Percentiles rank a stretch among this genome's conserved stretches.
Evolutionary conservation across 2,113 vertebrate genomes (phyloP).

Genomic region (Chunga burmeisteri): DNA sequence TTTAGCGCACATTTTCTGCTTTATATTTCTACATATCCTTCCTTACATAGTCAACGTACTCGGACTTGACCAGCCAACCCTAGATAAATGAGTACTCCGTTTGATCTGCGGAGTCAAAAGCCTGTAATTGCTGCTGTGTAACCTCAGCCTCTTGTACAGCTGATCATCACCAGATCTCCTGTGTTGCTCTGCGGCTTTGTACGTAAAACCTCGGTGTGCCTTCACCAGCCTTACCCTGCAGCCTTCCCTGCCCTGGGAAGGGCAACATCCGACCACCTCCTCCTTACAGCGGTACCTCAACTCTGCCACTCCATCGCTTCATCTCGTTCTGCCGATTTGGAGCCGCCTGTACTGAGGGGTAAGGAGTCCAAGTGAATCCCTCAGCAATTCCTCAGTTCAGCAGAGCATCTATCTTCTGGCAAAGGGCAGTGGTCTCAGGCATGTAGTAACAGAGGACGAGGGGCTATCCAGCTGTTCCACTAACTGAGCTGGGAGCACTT

Average conservation of each 20-base stretch:
- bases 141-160: not conserved
- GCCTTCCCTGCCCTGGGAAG: not conserved
- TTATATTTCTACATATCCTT: not conserved
- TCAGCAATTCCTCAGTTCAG: not conserved
- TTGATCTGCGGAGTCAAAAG: not conserved
- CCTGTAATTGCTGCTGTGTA: rapidly evolving
- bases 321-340: not conserved
- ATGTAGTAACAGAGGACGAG: not conserved
- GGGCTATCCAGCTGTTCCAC: not conserved
- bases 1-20: not conserved
- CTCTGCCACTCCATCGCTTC: not conserved
- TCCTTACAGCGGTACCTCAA: not conserved
- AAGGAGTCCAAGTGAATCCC: not conserved
- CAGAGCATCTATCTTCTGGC: not conserved
- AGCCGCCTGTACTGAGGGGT: not conserved
- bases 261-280: too few relatives aligned
- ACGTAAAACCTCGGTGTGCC: not conserved
- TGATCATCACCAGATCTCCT: not conserved
- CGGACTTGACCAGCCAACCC: not conserved
- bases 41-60: not conserved
- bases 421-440: not conserved
- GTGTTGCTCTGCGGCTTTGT: rapidly evolving
- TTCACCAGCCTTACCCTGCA: not conserved
- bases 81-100: not conserved
- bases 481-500: not conserved